A percentile compares a stretch with the other conserved stretches of the same genome.
Evolutionary conservation across 2,888 invertebrate species (phyloP).

Genomic region (Pilophorus perplexus): DNA sequence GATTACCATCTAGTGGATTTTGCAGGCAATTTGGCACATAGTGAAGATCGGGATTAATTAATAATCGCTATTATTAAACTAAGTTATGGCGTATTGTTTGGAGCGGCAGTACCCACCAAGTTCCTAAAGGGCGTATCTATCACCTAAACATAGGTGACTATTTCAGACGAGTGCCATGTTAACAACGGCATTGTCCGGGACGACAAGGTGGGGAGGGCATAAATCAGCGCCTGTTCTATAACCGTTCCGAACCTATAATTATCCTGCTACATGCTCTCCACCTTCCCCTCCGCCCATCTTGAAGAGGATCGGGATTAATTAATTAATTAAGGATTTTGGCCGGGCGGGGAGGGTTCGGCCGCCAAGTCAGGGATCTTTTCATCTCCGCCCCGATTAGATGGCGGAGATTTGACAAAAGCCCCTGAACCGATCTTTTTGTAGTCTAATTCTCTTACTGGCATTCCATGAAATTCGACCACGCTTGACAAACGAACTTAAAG

Average conservation of each 20-base stretch:
- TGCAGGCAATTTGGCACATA: too few relatives aligned
- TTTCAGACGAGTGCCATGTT: slow-evolving; percentile 31
- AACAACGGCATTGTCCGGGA: slow-evolving; percentile 38
- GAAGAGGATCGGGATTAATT: slow-evolving; percentile 23
- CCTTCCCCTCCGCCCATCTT: background rate
- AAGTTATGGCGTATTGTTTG: too few relatives aligned
- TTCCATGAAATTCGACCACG: background rate
- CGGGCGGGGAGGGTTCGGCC: slow-evolving; percentile 34
- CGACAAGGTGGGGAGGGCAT: background rate
- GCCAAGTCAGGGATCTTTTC: slow-evolving; percentile 39
- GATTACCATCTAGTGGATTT: too few relatives aligned
- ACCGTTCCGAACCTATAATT: slow-evolving; percentile 36
- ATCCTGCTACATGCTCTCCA: slow-evolving; percentile 24
- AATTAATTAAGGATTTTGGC: slow-evolving; percentile 40
- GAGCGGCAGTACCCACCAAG: too few relatives aligned
- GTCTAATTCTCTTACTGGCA: slow-evolving; percentile 16
- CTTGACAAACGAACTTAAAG: too few relatives aligned
- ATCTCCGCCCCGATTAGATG: slow-evolving; percentile 29
- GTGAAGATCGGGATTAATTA: too few relatives aligned
- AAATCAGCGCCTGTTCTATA: slow-evolving; percentile 19
- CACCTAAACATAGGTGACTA: too few relatives aligned
- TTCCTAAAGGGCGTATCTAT: too few relatives aligned
- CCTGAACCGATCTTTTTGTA: slow-evolving; percentile 13
- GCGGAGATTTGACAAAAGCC: slow-evolving; percentile 19
- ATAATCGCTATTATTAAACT: too few relatives aligned